Percentiles rank a stretch among this genome's conserved stretches.
Conservation (phyloP, 2,888 invertebrate species). For the Adela reaumurella region DNA sequence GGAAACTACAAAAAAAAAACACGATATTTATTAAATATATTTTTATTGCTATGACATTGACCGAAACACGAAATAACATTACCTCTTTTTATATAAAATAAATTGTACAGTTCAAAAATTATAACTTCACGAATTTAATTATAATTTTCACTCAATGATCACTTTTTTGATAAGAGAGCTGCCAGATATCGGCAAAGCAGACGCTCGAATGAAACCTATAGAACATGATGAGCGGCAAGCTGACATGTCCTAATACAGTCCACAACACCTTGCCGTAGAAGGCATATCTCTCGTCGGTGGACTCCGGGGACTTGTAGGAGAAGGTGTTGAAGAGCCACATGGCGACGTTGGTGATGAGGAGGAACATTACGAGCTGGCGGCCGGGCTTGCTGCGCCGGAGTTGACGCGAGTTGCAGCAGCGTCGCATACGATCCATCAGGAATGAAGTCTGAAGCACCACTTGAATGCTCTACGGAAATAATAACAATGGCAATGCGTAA, state of each 20-base stretch:
- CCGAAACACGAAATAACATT: too few species aligned
- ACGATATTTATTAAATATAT: too few species aligned
- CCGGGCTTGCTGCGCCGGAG: constrained; percentile 58
- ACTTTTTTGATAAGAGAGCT: constrained; percentile 54
- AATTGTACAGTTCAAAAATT: too few species aligned
- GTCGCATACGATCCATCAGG: constrained; percentile 57
- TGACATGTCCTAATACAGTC: constrained; percentile 60
- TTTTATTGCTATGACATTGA: too few species aligned
- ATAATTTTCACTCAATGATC: too few species aligned
- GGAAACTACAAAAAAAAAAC: too few species aligned
- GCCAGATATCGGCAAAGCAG: constrained; percentile 64
- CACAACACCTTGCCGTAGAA: constrained; percentile 59
- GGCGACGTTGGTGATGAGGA: constrained; percentile 63
- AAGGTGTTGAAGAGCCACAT: constrained; percentile 64
- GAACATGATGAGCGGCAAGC: constrained; percentile 60
- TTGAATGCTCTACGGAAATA: not conserved
- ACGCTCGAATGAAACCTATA: constrained; percentile 63
- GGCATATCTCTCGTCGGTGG: constrained; percentile 30
- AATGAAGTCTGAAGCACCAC: constrained; percentile 58
- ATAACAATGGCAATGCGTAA: too few species aligned
- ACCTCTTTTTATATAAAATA: too few species aligned
- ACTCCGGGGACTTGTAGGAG: constrained; percentile 17
- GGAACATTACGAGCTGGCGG: constrained; percentile 60
- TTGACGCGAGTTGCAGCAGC: constrained; percentile 53
- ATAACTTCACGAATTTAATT: too few species aligned